These are phyloP conservation scores for Galeopsomyia nigrocyanea DNA, from an alignment of 2,888 invertebrate genomes.

Conservation along the genomic window DNA sequence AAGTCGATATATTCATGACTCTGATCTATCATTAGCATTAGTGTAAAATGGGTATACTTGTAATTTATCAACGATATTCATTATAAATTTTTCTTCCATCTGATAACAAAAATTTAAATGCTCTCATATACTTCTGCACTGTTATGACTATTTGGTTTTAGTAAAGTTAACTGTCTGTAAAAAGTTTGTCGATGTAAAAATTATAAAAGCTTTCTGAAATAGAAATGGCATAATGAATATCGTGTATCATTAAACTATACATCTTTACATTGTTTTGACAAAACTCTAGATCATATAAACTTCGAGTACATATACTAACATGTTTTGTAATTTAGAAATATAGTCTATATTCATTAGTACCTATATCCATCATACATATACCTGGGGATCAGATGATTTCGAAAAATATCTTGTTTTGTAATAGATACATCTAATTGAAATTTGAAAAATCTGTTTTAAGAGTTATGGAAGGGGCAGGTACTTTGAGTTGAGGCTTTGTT, in stretches of 20 bases:
- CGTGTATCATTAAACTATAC: slow-evolving; percentile 27
- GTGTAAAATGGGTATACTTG: not conserved
- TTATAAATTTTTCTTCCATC: slow-evolving; percentile 5
- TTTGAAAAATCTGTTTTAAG: slow-evolving; percentile 96
- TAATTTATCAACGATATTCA: slow-evolving; percentile 39
- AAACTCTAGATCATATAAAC: slow-evolving; percentile 25
- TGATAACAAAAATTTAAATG: slow-evolving; percentile 34
- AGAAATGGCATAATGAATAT: slow-evolving; percentile 40
- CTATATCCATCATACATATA: slow-evolving; percentile 34
- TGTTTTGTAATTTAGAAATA: slow-evolving; percentile 39
- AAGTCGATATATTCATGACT: slow-evolving; percentile 27
- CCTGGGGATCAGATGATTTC: slow-evolving; percentile 4
- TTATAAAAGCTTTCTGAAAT: slow-evolving; percentile 24
- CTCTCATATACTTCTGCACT: slow-evolving; percentile 14
- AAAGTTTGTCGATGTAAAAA: slow-evolving; percentile 9
- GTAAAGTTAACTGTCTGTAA: slow-evolving; percentile 1
- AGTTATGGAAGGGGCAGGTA: slow-evolving; percentile 82
- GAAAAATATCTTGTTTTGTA: slow-evolving; percentile 8
- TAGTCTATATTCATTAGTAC: slow-evolving; percentile 5
- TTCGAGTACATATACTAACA: slow-evolving; percentile 30
- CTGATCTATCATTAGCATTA: slow-evolving; percentile 16
- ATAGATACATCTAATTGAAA: slow-evolving; percentile 75
- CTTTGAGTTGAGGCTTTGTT: slow-evolving; percentile 63
- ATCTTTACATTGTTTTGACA: slow-evolving; percentile 37
- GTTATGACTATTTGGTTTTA: not conserved